Conservation (phyloP, 2,113 vertebrate species). For the Psophia crepitans region DNA sequence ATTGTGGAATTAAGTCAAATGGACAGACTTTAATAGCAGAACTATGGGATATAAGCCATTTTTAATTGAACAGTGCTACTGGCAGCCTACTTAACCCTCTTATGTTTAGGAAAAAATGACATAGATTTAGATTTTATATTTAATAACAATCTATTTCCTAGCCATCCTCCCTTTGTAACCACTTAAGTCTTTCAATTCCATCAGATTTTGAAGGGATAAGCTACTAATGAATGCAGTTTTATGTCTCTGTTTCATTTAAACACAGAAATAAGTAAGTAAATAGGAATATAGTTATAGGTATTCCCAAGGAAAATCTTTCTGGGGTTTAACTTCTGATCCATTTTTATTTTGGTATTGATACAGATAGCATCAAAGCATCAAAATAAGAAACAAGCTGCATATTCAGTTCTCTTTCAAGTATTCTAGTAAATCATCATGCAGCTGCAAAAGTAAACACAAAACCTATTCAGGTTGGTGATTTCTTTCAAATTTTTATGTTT, state of each 20-base stretch:
- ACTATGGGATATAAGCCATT: not conserved
- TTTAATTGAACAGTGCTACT: conserved; percentile 13
- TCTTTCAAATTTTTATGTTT: not conserved
- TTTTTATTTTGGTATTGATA: conserved; percentile 6
- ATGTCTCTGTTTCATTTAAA: not conserved
- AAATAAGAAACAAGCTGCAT: not conserved
- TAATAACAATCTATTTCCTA: conserved; percentile 3
- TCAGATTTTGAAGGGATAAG: conserved; percentile 31
- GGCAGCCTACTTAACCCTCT: conserved; percentile 35
- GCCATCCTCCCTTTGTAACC: not conserved
- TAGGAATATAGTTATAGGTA: not conserved
- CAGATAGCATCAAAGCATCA: not conserved
- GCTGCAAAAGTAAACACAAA: not conserved
- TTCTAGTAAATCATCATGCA: not conserved
- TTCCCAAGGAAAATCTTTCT: not conserved
- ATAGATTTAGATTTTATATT: conserved; percentile 25
- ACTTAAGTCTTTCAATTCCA: conserved; percentile 14
- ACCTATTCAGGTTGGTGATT: not conserved
- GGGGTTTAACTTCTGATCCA: not conserved
- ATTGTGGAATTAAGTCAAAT: conserved; percentile 14
- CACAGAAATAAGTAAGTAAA: not conserved
- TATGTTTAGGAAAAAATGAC: conserved; percentile 17
- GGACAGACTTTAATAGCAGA: not conserved
- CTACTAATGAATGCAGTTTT: conserved; percentile 25
- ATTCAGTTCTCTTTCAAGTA: not conserved